Evolutionary conservation across 2,888 invertebrate genomes (phyloP), one percentile per base, ranked within the genome.

Genomic region (Habrosyne pyritoides): DNA sequence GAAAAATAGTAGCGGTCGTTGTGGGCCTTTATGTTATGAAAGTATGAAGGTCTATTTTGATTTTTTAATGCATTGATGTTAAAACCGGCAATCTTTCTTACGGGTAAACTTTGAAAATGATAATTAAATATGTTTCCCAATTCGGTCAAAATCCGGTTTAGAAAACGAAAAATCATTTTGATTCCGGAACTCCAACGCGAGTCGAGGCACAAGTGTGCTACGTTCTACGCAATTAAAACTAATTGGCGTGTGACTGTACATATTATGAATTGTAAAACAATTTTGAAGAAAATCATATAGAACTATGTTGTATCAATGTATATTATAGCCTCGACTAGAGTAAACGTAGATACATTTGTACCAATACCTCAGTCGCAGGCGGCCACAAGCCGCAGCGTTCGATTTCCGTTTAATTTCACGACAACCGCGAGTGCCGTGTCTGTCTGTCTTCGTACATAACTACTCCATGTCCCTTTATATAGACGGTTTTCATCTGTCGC

Each of bases 371-470:
- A 63, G 60, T 61, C 61, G 54, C 57, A 58, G 56, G 63, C 64
- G 66, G 71, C 87, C 84, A 75, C 86, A 84, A 79, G 73, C 86
- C 87, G 73, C 87, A 84, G 65, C 66, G 83, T 88, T 90, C 88
- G 83, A 90, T 91, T 89, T 90, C 89, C 90, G 89, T 83, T 88
- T 81, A 86, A 89, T 89, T 84, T 83, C 80, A 71, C 79, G 69
- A 76, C 75, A 74, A 76, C 80, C 80, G 69, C 76, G 66, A 57
- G 59, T 57, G 56, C 67, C 57, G 53, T 53, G 59, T 60, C 60
- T 71, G 69, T 54, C 66, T 55, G 62, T 66, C 65, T 33, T 53
- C 52, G 53, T 55, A 42, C 42, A 33, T 51, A 36, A n/a, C 14
- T 24, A n/a, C 28, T 22, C 49, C 10, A 49, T 55, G 21, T 52